Percentiles rank a stretch among this genome's conserved stretches.
These are phyloP conservation scores for Vanessa tameamea DNA, from an alignment of 1,140 invertebrate genomes.

Conservation along the genomic window DNA sequence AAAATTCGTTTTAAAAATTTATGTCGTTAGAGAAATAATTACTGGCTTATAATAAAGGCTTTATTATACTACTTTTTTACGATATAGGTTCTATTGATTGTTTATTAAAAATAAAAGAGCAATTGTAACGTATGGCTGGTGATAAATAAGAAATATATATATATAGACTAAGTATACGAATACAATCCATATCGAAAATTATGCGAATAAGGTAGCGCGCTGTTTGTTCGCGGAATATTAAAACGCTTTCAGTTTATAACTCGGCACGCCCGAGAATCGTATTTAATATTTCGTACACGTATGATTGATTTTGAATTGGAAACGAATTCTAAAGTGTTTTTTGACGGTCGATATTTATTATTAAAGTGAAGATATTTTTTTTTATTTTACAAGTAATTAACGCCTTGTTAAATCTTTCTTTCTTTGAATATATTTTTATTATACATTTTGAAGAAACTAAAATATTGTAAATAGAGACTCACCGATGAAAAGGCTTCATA, in stretches of 20 bases:
- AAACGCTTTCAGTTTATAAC: slow-evolving; percentile 35
- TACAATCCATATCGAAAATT: no score
- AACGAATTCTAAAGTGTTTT: slow-evolving; percentile 62
- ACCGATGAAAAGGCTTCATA: no score
- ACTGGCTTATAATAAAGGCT: no score
- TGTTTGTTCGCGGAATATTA: background rate
- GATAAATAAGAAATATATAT: no score
- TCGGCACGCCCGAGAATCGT: slow-evolving; percentile 21
- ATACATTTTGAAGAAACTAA: background rate
- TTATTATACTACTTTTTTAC: no score
- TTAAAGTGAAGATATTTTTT: slow-evolving; percentile 28
- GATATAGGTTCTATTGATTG: no score
- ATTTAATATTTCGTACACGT: slow-evolving; percentile 35
- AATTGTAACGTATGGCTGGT: no score
- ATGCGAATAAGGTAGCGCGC: background rate
- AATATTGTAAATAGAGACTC: no score
- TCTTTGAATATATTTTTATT: background rate
- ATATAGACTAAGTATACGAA: no score
- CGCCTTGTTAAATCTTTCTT: slow-evolving; percentile 18
- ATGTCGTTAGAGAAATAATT: no score
- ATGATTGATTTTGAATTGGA: slow-evolving; percentile 65
- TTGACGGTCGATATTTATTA: slow-evolving; percentile 54
- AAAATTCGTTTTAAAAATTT: no score
- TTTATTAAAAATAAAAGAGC: no score
- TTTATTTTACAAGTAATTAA: slow-evolving; percentile 24